A percentile compares a stretch with the other conserved stretches of the same genome.
These are phyloP conservation scores for Lagria hirta DNA, from an alignment of 2,888 invertebrate species.

Conservation along the genomic window DNA sequence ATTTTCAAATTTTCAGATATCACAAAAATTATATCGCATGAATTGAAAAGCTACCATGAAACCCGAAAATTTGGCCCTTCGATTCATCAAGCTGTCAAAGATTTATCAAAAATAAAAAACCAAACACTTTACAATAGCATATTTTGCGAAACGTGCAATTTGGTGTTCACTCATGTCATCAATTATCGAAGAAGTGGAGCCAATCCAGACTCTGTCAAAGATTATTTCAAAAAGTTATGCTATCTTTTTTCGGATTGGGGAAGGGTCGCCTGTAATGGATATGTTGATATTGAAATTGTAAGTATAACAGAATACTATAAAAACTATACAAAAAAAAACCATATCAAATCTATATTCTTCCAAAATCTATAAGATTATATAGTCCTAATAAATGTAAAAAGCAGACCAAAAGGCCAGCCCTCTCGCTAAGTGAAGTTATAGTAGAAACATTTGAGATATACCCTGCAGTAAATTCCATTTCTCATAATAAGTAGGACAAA, in stretches of 20 bases:
- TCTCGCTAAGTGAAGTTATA: too few relatives aligned
- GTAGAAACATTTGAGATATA: too few relatives aligned
- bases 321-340: slow-evolving; percentile 7
- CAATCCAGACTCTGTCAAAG: slow-evolving; percentile 29
- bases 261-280: slow-evolving; percentile 33
- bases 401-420: too few relatives aligned
- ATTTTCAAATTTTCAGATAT: too few relatives aligned
- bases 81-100: slow-evolving; percentile 2
- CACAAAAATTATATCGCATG: too few relatives aligned
- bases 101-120: slow-evolving; percentile 6
- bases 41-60: too few relatives aligned
- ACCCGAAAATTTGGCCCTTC: too few relatives aligned
- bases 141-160: slow-evolving; percentile 29
- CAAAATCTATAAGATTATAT: too few relatives aligned
- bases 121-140: slow-evolving; percentile 1
- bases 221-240: slow-evolving; percentile 35
- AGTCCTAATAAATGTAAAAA: too few relatives aligned
- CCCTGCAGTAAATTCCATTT: too few relatives aligned
- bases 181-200: slow-evolving; percentile 33
- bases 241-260: slow-evolving; percentile 32
- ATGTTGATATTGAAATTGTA: slow-evolving; percentile 39
- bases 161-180: slow-evolving; percentile 29
- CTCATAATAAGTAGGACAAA: too few relatives aligned
- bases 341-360: too few relatives aligned
- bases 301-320: slow-evolving; percentile 12